phyloP scores from a whole-genome alignment of 1,140 invertebrate genomes.

The Diabrotica undecimpunctata region DNA sequence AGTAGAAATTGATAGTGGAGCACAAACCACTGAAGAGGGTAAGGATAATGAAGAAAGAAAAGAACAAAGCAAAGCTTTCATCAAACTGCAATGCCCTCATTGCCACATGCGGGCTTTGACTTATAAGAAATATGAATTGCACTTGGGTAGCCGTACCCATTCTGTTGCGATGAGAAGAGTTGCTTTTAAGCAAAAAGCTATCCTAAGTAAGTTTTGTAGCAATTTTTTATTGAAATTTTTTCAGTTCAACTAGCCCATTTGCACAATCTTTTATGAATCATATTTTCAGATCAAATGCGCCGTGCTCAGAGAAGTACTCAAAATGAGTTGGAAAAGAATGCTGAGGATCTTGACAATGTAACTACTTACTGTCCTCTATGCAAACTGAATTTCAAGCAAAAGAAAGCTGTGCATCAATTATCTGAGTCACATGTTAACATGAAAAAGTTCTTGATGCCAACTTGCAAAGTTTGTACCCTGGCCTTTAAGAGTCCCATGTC shows the following conservation, averaged over 20 bases:
- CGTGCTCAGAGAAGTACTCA: constrained; percentile 69
- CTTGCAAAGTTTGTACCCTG: constrained; percentile 67
- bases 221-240: too few species aligned
- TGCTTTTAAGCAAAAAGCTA: constrained; percentile 65
- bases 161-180: constrained; percentile 66
- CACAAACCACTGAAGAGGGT: constrained; percentile 23
- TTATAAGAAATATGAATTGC: constrained; percentile 68
- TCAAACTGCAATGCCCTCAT: constrained; percentile 70
- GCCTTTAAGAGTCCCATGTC: constrained; percentile 76
- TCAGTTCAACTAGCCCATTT: too few species aligned
- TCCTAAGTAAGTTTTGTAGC: constrained; percentile 45
- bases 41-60: constrained; percentile 38
- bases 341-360: constrained; percentile 57
- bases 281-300: constrained; percentile 59
- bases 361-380: constrained; percentile 73
- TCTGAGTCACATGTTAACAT: constrained; percentile 75
- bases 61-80: constrained; percentile 54
- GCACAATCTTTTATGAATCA: too few species aligned
- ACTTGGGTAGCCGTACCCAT: constrained; percentile 60
- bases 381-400: constrained; percentile 73
- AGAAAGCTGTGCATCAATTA: constrained; percentile 68
- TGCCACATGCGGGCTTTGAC: constrained; percentile 68
- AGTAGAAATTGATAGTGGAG: constrained; percentile 28
- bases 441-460: constrained; percentile 76
- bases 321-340: constrained; percentile 63